These are phyloP conservation scores for Tragulus kanchil DNA, from an alignment of 2,113 vertebrate species.

Conservation along the genomic window DNA sequence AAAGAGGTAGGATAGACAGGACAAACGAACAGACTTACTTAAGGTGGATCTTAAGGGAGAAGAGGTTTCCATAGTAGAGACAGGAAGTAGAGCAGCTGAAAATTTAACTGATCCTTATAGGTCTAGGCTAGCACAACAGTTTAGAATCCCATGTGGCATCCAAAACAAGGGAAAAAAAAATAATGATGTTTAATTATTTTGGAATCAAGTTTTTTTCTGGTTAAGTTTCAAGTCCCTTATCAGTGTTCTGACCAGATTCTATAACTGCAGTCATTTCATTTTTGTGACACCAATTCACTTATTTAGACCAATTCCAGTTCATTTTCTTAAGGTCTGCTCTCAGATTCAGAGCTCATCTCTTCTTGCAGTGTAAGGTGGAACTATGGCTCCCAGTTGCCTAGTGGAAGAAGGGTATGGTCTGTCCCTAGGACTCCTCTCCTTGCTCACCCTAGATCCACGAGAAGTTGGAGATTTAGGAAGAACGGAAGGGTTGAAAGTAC, in stretches of 20 bases:
- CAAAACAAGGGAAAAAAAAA: not conserved
- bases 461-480: not conserved
- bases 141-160: not conserved
- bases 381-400: not conserved
- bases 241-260: not conserved
- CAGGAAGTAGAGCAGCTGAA: not conserved
- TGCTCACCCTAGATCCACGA: not conserved
- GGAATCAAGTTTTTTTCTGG: not conserved
- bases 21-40: not conserved
- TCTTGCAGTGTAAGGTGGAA: not conserved
- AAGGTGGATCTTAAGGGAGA: not conserved
- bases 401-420: not conserved
- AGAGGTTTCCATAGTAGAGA: not conserved
- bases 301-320: not conserved
- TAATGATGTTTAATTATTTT: constrained; percentile 16
- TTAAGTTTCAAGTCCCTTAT: not conserved
- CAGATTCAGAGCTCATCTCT: not conserved
- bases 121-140: not conserved
- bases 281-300: not conserved
- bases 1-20: not conserved
- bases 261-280: constrained; percentile 14
- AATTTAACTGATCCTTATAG: not conserved
- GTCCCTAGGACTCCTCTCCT: not conserved
- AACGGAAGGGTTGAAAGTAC: not conserved
- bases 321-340: not conserved